Percentiles rank a stretch among this genome's conserved stretches.
Evolutionary conservation across 2,113 vertebrate species (phyloP).

Genomic region (Poeciliopsis retropinna): DNA sequence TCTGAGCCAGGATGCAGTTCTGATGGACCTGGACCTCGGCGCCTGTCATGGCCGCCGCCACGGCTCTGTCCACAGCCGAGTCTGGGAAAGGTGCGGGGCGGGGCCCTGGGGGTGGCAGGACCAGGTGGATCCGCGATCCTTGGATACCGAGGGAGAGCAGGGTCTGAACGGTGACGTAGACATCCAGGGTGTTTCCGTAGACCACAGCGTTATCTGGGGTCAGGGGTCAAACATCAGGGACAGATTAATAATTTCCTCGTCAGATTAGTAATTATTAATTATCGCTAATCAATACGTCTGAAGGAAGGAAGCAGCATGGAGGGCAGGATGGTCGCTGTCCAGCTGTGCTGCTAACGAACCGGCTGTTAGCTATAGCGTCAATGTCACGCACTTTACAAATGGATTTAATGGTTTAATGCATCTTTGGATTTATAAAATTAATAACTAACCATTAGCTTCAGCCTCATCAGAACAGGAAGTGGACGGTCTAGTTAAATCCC

Average conservation of each 20-base stretch:
- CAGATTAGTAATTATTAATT: neutral
- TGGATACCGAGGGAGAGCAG: conserved; percentile 82
- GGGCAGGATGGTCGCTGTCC: too few species aligned
- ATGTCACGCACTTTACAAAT: too few species aligned
- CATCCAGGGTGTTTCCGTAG: conserved; percentile 87
- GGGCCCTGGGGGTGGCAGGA: conserved; percentile 69
- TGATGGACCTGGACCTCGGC: conserved; percentile 74
- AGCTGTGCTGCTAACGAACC: too few species aligned
- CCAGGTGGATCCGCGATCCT: conserved; percentile 82
- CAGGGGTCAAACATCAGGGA: neutral
- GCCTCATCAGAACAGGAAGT: too few species aligned
- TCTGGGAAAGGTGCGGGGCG: conserved; percentile 64
- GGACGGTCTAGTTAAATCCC: too few species aligned
- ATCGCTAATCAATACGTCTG: too few species aligned
- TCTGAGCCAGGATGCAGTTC: conserved; percentile 79
- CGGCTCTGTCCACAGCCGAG: conserved; percentile 56
- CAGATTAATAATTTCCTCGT: neutral
- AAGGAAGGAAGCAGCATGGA: too few species aligned
- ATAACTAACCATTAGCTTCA: too few species aligned
- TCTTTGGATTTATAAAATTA: too few species aligned
- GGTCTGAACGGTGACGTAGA: conserved; percentile 81
- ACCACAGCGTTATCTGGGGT: conserved; percentile 85
- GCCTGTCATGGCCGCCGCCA: conserved; percentile 60
- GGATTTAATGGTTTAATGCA: too few species aligned
- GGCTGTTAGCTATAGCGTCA: too few species aligned